Conservation (phyloP, 1,140 invertebrate species). For the Ostrea denselamellosa region DNA sequence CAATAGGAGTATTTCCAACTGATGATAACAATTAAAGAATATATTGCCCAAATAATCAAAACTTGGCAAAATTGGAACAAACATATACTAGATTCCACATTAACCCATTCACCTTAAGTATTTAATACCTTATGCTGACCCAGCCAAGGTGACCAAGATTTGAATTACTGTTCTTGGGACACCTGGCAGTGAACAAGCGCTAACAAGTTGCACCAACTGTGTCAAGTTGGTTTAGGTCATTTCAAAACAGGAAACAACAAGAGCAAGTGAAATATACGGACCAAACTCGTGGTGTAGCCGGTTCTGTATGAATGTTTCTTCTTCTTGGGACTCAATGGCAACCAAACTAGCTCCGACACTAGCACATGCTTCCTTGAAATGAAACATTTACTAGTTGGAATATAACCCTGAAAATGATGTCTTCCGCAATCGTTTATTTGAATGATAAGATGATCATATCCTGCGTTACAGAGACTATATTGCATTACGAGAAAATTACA, state of each 20-base stretch:
- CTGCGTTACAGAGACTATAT: too few relatives aligned
- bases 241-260: too few relatives aligned
- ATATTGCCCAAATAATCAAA: too few relatives aligned
- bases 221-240: background rate
- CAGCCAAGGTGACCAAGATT: background rate
- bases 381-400: background rate
- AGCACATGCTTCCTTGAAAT: background rate
- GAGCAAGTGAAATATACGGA: background rate
- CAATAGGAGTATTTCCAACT: too few relatives aligned
- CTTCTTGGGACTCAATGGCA: slow-evolving; percentile 32
- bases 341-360: background rate
- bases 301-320: slow-evolving; percentile 20
- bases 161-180: background rate
- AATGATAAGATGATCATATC: too few relatives aligned
- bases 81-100: too few relatives aligned
- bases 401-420: too few relatives aligned
- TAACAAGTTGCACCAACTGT: background rate
- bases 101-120: background rate
- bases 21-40: too few relatives aligned
- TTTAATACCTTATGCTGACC: background rate
- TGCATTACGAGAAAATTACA: too few relatives aligned
- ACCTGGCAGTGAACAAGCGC: background rate
- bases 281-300: slow-evolving; percentile 42
- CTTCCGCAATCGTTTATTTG: too few relatives aligned
- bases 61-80: too few relatives aligned